Evolutionary conservation across 2,888 invertebrate genomes (phyloP).

Genomic region (Escarpia spicata): DNA sequence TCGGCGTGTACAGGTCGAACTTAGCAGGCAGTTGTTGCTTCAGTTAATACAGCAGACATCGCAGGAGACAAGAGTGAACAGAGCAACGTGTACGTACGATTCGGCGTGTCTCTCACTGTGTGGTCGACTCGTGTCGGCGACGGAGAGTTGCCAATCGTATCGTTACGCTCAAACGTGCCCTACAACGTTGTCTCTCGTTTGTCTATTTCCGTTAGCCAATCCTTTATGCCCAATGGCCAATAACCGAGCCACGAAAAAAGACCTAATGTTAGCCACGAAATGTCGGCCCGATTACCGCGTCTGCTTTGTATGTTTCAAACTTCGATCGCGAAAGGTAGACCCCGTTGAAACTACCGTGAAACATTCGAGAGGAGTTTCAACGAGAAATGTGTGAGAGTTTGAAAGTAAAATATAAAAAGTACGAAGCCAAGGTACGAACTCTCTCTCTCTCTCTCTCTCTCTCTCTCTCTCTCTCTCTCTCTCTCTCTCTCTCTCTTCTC

Average conservation of each 20-base stretch:
- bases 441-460: too few relatives aligned
- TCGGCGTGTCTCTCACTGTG: neutral
- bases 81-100: neutral
- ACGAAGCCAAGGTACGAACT: too few relatives aligned
- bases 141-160: neutral
- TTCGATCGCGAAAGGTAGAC: neutral
- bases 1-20: neutral
- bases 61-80: neutral
- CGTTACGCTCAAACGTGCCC: neutral
- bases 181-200: neutral
- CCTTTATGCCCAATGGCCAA: slow-evolving; percentile 8
- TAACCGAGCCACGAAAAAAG: neutral
- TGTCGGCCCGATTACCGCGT: neutral
- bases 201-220: neutral
- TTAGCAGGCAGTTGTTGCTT: neutral
- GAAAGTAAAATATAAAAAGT: too few relatives aligned
- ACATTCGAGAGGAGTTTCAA: neutral
- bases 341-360: neutral
- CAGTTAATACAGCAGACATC: neutral
- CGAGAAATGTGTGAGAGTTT: neutral
- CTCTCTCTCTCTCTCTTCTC: too few relatives aligned
- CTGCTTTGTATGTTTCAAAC: neutral
- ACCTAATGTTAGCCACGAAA: neutral
- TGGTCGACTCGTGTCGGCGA: neutral
- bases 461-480: too few relatives aligned